phyloP scores from a whole-genome alignment of 1,140 invertebrate genomes.

The Phthorimaea operculella region DNA sequence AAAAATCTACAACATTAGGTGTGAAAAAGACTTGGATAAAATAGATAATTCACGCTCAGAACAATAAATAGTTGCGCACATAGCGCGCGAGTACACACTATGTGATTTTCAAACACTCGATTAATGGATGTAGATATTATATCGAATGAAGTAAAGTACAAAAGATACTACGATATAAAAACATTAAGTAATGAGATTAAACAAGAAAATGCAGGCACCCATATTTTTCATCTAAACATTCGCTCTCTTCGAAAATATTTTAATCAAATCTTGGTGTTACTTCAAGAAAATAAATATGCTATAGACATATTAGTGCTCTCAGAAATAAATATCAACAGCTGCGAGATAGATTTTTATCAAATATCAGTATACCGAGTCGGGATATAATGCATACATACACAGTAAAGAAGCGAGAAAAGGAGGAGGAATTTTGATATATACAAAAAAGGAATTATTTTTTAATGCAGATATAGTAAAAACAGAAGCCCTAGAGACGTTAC shows the following conservation, averaged over 20 bases:
- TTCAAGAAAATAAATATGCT: neutral
- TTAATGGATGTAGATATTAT: neutral
- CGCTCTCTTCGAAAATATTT: neutral
- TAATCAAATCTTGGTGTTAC: neutral
- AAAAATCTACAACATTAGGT: neutral
- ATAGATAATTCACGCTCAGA: neutral
- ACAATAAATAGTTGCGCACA: neutral
- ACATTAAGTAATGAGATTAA: neutral
- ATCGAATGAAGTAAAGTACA: neutral
- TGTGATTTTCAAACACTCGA: neutral
- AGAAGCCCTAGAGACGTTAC: neutral
- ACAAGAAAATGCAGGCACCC: neutral
- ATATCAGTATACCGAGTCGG: too few relatives aligned
- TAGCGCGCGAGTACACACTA: neutral
- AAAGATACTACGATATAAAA: neutral
- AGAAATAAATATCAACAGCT: neutral
- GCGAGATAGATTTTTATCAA: neutral
- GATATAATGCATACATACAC: neutral
- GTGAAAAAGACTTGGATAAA: neutral
- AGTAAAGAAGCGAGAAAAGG: neutral
- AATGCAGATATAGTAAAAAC: neutral
- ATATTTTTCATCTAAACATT: neutral
- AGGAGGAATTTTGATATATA: neutral
- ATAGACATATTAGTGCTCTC: neutral
- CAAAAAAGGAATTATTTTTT: neutral